These are phyloP conservation scores for Allophyes oxyacanthae DNA, from an alignment of 2,888 invertebrate species.

Conservation along the genomic window DNA sequence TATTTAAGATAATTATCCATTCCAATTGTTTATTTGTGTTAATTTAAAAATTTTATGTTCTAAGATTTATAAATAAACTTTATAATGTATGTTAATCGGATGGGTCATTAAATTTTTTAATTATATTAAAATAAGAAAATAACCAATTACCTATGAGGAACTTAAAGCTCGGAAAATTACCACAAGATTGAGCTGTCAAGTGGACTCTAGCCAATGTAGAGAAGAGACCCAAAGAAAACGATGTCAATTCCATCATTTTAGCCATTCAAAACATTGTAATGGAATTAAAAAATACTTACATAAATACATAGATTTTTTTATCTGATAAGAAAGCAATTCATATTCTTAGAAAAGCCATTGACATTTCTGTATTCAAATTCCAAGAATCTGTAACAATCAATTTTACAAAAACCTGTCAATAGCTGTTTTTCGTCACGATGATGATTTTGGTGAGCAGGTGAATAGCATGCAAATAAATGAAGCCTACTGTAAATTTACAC, in stretches of 20 bases:
- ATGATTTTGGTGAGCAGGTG: constrained; percentile 35
- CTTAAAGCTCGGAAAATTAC: neutral
- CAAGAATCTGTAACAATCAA: constrained; percentile 22
- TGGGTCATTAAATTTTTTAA: too few relatives aligned
- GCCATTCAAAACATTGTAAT: neutral
- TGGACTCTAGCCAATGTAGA: too few relatives aligned
- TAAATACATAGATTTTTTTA: neutral
- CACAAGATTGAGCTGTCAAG: neutral
- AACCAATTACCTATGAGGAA: too few relatives aligned
- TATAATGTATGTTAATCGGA: too few relatives aligned
- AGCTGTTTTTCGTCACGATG: constrained; percentile 46
- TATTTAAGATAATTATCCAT: constrained; percentile 15
- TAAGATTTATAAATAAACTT: too few relatives aligned
- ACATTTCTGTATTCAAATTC: constrained; percentile 37
- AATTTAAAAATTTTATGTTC: too few relatives aligned
- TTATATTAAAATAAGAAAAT: too few relatives aligned
- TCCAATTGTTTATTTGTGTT: constrained; percentile 15
- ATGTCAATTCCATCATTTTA: too few relatives aligned
- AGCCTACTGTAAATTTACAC: constrained; percentile 31
- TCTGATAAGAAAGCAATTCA: constrained; percentile 8
- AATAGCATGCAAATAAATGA: constrained; percentile 43
- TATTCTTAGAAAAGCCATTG: constrained; percentile 28
- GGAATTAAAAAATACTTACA: neutral
- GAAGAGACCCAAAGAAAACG: too few relatives aligned
- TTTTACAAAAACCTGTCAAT: constrained; percentile 18